These are phyloP conservation scores for Esox niger DNA, from an alignment of 2,113 vertebrate species.

Conservation along the genomic window DNA sequence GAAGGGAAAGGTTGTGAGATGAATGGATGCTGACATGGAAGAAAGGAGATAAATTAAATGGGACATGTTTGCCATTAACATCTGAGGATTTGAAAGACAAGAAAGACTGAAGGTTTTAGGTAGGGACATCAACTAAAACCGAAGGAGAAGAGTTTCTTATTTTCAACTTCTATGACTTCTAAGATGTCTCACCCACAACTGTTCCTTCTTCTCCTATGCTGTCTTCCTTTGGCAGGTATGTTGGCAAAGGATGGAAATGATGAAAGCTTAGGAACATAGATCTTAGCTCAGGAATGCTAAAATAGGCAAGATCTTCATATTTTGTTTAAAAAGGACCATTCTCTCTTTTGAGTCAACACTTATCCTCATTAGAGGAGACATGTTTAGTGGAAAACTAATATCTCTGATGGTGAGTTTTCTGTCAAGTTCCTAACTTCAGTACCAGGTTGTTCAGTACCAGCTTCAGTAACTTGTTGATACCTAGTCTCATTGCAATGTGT, in stretches of 20 bases:
- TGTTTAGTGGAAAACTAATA: too few species aligned
- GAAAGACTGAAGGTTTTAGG: background rate
- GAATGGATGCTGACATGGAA: background rate
- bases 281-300: too few species aligned
- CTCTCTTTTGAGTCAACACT: too few species aligned
- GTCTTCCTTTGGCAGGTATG: constrained; percentile 67
- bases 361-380: too few species aligned
- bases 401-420: too few species aligned
- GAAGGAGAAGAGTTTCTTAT: constrained; percentile 3
- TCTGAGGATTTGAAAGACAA: background rate
- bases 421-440: too few species aligned
- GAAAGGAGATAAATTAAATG: constrained; percentile 20
- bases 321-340: too few species aligned
- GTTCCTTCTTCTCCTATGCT: constrained; percentile 46
- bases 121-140: background rate
- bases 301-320: too few species aligned
- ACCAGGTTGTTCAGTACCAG: too few species aligned
- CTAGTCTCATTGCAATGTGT: background rate
- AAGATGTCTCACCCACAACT: constrained; percentile 45
- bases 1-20: background rate
- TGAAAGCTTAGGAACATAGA: too few species aligned
- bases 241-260: background rate
- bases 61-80: constrained; percentile 4
- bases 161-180: constrained; percentile 6
- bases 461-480: too few species aligned